These are phyloP conservation scores for Drosophila setosimentum DNA, from an alignment of 2,888 invertebrate species.

Conservation along the genomic window DNA sequence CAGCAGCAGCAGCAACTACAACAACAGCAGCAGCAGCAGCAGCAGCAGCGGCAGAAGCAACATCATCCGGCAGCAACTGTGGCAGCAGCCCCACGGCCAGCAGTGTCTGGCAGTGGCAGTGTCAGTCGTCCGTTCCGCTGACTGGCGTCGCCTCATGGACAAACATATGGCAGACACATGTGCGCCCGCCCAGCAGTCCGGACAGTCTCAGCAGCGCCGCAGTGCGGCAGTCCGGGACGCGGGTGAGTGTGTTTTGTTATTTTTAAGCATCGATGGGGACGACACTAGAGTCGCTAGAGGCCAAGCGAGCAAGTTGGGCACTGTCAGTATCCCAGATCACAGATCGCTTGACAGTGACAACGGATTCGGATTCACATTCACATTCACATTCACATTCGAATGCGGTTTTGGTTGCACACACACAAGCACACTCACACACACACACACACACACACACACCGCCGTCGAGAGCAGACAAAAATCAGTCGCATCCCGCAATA, in stretches of 20 bases:
- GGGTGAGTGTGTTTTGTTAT: slow-evolving; percentile 66
- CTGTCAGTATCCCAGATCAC: slow-evolving; percentile 63
- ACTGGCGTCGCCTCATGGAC: slow-evolving; percentile 73
- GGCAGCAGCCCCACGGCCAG: slow-evolving; percentile 64
- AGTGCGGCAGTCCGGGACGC: slow-evolving; percentile 27
- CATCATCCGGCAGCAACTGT: slow-evolving; percentile 18
- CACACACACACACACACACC: not conserved
- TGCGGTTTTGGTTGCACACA: slow-evolving; percentile 1
- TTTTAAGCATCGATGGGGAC: slow-evolving; percentile 70
- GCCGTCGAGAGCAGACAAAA: not conserved
- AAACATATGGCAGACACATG: slow-evolving; percentile 78
- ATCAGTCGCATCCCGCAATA: slow-evolving; percentile 3
- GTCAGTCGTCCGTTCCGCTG: slow-evolving; percentile 55
- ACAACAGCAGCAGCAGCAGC: slow-evolving; percentile 9
- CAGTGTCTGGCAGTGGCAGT: slow-evolving; percentile 20
- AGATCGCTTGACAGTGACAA: slow-evolving; percentile 67
- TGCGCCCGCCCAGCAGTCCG: slow-evolving; percentile 51
- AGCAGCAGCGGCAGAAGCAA: slow-evolving; percentile 4
- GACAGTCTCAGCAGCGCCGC: slow-evolving; percentile 25
- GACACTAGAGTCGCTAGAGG: slow-evolving; percentile 15
- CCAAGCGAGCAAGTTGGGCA: slow-evolving; percentile 28
- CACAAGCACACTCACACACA: slow-evolving; percentile 10
- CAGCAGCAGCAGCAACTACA: slow-evolving; percentile 4
- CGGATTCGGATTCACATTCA: slow-evolving; percentile 46
- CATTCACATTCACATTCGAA: slow-evolving; percentile 1